These are phyloP conservation scores for Ptiloglossa arizonensis DNA, from an alignment of 1,140 invertebrate species.

Conservation along the genomic window DNA sequence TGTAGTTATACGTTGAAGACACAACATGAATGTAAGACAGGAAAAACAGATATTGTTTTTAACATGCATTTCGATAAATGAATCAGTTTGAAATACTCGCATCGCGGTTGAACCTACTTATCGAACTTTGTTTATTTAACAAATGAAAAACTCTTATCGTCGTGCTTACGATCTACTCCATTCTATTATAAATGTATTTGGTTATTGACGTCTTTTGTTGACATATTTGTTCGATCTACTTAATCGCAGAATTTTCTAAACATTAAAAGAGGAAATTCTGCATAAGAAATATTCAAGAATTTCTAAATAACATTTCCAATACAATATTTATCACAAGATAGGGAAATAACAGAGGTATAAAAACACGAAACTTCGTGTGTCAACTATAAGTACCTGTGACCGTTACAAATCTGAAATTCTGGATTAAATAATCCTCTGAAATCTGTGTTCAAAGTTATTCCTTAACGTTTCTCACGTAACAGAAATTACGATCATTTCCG, in stretches of 20 bases:
- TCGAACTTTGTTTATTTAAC: neutral
- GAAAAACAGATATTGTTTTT: conserved; percentile 6
- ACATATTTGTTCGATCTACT: neutral
- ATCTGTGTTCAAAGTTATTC: too few species aligned
- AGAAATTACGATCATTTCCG: neutral
- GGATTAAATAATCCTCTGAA: neutral
- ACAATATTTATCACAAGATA: too few species aligned
- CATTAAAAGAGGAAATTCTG: too few species aligned
- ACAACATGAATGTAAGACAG: conserved; percentile 32
- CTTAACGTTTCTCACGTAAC: neutral
- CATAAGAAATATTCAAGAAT: too few species aligned
- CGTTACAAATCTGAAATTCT: neutral
- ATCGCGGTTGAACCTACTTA: neutral
- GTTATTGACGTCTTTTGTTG: neutral
- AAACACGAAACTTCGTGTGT: too few species aligned
- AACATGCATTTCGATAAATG: conserved; percentile 13
- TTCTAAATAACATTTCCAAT: too few species aligned
- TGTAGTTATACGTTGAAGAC: conserved; percentile 39
- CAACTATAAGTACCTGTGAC: too few species aligned
- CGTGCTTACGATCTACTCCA: neutral
- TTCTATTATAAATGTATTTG: neutral
- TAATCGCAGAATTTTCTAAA: neutral
- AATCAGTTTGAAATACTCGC: neutral
- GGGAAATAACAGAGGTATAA: too few species aligned
- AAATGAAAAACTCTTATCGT: conserved; percentile 22